A percentile compares a stretch with the other conserved stretches of the same genome.
Conservation (phyloP, 2,797 vertebrate species). For the Anas capensis region DNA sequence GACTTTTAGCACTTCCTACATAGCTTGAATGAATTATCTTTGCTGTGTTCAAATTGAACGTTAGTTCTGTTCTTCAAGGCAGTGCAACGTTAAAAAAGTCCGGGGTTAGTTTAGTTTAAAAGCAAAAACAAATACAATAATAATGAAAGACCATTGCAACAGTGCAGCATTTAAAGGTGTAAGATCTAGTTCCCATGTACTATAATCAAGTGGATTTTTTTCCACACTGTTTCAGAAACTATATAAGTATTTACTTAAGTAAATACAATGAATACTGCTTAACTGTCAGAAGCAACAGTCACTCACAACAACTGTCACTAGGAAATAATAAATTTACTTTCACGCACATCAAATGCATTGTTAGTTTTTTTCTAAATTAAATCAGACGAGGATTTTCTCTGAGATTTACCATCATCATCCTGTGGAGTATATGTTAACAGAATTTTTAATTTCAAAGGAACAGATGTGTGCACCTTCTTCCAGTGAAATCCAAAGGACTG, state of each 20-base stretch:
- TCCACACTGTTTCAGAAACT: background rate
- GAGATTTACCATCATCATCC: background rate
- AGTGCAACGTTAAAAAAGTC: background rate
- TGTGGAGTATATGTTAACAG: background rate
- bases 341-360: background rate
- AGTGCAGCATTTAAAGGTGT: background rate
- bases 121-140: background rate
- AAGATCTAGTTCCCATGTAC: background rate
- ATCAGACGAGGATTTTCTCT: background rate
- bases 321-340: background rate
- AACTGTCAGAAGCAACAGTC: background rate
- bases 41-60: background rate
- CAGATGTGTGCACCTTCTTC: background rate
- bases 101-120: background rate
- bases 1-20: slow-evolving; percentile 11
- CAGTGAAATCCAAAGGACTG: background rate
- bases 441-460: background rate
- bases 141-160: background rate
- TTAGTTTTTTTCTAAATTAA: background rate
- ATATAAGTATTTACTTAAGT: background rate
- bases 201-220: background rate
- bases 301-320: background rate
- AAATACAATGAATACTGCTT: background rate
- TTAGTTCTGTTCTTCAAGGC: background rate
- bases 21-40: background rate